Conservation (phyloP, 35 echinoderm and acorn worm genomes). For the Lytechinus variegatus region DNA sequence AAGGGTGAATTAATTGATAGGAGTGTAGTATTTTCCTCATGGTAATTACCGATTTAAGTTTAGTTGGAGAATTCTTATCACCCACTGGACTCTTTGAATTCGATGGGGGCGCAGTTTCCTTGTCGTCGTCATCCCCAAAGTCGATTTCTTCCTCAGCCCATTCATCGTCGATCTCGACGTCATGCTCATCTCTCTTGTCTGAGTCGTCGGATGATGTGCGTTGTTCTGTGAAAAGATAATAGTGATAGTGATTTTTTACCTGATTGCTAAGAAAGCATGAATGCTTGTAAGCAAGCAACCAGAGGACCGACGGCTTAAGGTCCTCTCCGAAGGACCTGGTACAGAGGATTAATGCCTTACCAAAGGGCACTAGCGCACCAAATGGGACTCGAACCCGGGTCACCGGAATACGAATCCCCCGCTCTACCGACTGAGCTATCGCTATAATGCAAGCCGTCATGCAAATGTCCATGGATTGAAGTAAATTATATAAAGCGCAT, state of each 20-base stretch:
- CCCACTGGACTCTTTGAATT: neutral
- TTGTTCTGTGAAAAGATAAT: neutral
- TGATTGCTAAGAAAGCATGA: too few relatives aligned
- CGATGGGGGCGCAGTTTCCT: neutral
- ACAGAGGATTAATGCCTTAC: too few relatives aligned
- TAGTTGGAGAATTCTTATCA: neutral
- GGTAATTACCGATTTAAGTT: constrained; percentile 10
- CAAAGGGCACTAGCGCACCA: too few relatives aligned
- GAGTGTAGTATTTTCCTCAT: too few relatives aligned
- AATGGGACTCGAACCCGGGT: too few relatives aligned
- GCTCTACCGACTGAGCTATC: too few relatives aligned
- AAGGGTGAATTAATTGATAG: too few relatives aligned
- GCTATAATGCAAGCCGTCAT: neutral
- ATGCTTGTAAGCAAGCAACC: too few relatives aligned
- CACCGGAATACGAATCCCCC: too few relatives aligned
- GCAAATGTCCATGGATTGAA: neutral
- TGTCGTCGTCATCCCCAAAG: neutral
- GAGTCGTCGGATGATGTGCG: neutral
- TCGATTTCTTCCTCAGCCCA: neutral
- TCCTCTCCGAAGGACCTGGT: too few relatives aligned
- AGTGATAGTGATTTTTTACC: too few relatives aligned
- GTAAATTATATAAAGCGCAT: neutral
- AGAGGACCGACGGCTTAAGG: too few relatives aligned
- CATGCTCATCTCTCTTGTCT: neutral
- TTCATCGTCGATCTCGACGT: neutral